A percentile compares a stretch with the other conserved stretches of the same genome.
phyloP scores from a whole-genome alignment of 2,888 invertebrate species.

The Ischnus inquisitorius region DNA sequence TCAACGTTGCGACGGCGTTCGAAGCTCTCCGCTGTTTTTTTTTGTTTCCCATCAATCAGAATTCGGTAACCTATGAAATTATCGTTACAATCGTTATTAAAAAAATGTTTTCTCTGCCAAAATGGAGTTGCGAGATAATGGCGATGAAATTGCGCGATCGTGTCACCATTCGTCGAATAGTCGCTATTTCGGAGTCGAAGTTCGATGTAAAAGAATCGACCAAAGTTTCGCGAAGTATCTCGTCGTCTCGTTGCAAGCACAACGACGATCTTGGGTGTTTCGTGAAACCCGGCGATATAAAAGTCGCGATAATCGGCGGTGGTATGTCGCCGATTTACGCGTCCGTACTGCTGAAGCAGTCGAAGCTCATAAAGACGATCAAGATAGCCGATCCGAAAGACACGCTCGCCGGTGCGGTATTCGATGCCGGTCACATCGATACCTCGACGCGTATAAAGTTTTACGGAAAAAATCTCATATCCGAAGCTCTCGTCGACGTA shows the following conservation, averaged over 20 bases:
- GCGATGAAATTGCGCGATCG: not conserved
- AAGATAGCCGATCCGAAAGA: slow-evolving; percentile 76
- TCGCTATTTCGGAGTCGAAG: not conserved
- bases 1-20: too few species aligned
- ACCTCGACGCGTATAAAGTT: slow-evolving; percentile 77
- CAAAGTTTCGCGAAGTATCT: slow-evolving; percentile 4
- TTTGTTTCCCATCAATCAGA: slow-evolving; percentile 12
- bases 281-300: slow-evolving; percentile 62
- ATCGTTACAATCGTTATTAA: not conserved
- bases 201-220: not conserved
- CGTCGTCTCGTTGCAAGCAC: not conserved
- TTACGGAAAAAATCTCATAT: slow-evolving; percentile 69
- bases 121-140: slow-evolving; percentile 1
- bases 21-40: not conserved
- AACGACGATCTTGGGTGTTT: not conserved
- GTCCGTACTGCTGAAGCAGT: slow-evolving; percentile 80
- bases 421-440: slow-evolving; percentile 78
- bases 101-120: slow-evolving; percentile 56
- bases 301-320: slow-evolving; percentile 80
- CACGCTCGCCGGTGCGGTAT: slow-evolving; percentile 70
- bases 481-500: slow-evolving; percentile 75
- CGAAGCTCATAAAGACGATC: slow-evolving; percentile 76
- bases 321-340: slow-evolving; percentile 76
- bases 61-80: slow-evolving; percentile 52
- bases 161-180: slow-evolving; percentile 1